phyloP scores from a whole-genome alignment of 2,888 invertebrate species.

The Euplexia lucipara region DNA sequence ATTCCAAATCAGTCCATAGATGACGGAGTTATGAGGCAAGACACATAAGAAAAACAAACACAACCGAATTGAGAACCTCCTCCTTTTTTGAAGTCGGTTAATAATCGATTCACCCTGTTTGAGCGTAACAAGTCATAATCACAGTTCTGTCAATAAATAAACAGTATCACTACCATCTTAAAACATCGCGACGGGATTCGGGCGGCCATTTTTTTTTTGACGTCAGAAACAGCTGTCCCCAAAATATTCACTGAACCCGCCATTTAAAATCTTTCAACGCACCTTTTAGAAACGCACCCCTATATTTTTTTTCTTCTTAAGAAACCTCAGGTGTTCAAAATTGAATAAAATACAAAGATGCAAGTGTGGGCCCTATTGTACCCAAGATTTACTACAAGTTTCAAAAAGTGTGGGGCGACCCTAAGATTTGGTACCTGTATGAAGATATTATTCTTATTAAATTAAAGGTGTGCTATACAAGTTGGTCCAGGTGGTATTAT shows the following conservation, averaged over 20 bases:
- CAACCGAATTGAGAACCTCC: too few species aligned
- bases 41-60: too few species aligned
- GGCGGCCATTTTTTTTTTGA: neutral
- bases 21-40: too few species aligned
- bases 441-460: neutral
- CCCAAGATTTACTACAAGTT: slow-evolving; percentile 2
- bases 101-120: too few species aligned
- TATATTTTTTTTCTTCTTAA: slow-evolving; percentile 4
- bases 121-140: too few species aligned
- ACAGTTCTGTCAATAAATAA: too few species aligned
- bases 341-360: slow-evolving; percentile 17
- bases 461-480: neutral
- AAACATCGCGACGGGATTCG: neutral
- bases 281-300: slow-evolving; percentile 38
- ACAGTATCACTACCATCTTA: too few species aligned
- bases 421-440: slow-evolving; percentile 24
- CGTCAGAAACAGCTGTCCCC: slow-evolving; percentile 27
- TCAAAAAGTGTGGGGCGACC: slow-evolving; percentile 15
- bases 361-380: slow-evolving; percentile 49
- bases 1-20: too few species aligned
- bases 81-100: too few species aligned
- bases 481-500: slow-evolving; percentile 33
- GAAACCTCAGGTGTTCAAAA: slow-evolving; percentile 42
- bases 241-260: slow-evolving; percentile 2
- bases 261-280: slow-evolving; percentile 13